phyloP scores from a whole-genome alignment of 1,140 invertebrate genomes.

The Calycopis cecrops region DNA sequence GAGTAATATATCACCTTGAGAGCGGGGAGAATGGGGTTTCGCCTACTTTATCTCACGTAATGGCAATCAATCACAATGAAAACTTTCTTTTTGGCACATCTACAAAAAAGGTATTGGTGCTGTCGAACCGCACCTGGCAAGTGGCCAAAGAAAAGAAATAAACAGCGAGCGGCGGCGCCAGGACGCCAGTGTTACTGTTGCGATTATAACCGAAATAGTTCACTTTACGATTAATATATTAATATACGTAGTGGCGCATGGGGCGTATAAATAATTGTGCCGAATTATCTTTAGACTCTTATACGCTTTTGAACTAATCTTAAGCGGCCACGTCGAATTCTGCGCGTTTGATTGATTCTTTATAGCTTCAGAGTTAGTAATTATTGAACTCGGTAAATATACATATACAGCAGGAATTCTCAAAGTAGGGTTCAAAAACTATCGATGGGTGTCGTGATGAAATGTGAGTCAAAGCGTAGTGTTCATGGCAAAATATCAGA shows the following conservation, averaged over 20 bases:
- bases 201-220: conserved; percentile 60
- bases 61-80: conserved; percentile 1
- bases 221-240: conserved; percentile 36
- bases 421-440: too few relatives aligned
- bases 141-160: conserved; percentile 61
- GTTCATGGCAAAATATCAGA: too few relatives aligned
- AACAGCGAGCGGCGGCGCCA: conserved; percentile 59
- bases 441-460: too few relatives aligned
- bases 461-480: too few relatives aligned
- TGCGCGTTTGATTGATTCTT: too few relatives aligned
- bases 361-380: too few relatives aligned
- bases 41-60: neutral
- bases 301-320: too few relatives aligned
- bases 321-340: too few relatives aligned
- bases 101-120: conserved; percentile 14
- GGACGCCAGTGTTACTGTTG: conserved; percentile 44
- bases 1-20: neutral
- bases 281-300: too few relatives aligned
- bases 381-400: too few relatives aligned
- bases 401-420: too few relatives aligned
- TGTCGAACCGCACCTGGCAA: conserved; percentile 49
- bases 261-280: neutral
- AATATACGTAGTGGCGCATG: conserved; percentile 22
- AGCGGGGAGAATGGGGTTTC: neutral
- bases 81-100: conserved; percentile 43